Conservation (phyloP, 1,140 invertebrate genomes). For the Radopholus similis region DNA sequence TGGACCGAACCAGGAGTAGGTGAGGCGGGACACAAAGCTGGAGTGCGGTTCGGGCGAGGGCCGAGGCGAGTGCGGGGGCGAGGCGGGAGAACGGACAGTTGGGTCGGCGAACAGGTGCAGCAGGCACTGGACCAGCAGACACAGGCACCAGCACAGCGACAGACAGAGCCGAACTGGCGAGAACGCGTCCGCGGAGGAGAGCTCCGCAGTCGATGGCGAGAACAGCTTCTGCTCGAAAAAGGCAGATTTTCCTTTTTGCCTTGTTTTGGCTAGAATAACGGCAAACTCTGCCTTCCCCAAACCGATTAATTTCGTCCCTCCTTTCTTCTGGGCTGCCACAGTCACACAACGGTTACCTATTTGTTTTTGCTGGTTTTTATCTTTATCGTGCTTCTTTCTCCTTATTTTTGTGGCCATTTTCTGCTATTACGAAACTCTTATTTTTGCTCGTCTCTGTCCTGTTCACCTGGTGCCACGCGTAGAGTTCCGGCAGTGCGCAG, state of each 20-base stretch:
- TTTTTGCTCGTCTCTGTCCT: too few species aligned
- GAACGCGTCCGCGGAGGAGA: not conserved
- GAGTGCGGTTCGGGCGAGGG: slow-evolving; percentile 43
- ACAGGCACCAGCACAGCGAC: slow-evolving; percentile 41
- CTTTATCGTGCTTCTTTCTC: too few species aligned
- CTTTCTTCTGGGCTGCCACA: too few species aligned
- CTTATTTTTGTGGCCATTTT: too few species aligned
- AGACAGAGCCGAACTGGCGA: slow-evolving; percentile 21
- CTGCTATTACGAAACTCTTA: too few species aligned
- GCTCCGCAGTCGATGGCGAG: not conserved
- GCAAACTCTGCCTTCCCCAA: too few species aligned
- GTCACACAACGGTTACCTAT: too few species aligned
- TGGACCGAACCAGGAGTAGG: slow-evolving; percentile 56
- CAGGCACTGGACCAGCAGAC: slow-evolving; percentile 35
- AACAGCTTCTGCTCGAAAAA: not conserved
- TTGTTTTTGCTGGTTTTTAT: too few species aligned
- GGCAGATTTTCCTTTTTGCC: not conserved
- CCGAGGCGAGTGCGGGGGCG: slow-evolving; percentile 6
- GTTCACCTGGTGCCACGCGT: slow-evolving; percentile 43
- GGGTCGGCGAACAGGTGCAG: slow-evolving; percentile 47
- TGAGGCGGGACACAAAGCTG: slow-evolving; percentile 50
- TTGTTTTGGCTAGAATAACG: too few species aligned
- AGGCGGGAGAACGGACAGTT: slow-evolving; percentile 8
- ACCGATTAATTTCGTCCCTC: too few species aligned
- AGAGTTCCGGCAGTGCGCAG: slow-evolving; percentile 49